Percentiles rank a stretch among this genome's conserved stretches.
Evolutionary conservation across 2,113 vertebrate genomes (phyloP).

Genomic region (Zosterops pallidus): DNA sequence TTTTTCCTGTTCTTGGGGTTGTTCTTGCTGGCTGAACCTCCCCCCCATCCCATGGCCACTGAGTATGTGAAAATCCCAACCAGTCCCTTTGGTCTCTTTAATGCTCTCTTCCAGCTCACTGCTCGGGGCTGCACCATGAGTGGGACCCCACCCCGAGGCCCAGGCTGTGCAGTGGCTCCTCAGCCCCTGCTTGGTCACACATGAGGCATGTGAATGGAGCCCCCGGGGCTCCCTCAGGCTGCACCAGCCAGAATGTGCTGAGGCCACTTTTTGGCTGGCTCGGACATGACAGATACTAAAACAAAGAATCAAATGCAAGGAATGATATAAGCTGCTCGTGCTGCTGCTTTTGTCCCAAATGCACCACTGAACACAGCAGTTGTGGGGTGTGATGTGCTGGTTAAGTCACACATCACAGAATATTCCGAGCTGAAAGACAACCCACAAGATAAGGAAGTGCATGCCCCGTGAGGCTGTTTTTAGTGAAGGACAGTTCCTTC

Average conservation of each 20-base stretch:
- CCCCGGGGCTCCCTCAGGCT: not conserved
- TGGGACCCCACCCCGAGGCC: slow-evolving; percentile 36
- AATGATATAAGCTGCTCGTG: not conserved
- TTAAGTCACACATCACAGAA: not conserved
- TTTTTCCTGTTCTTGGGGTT: not conserved
- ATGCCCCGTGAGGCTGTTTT: not conserved
- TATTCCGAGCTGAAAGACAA: not conserved
- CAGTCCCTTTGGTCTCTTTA: not conserved
- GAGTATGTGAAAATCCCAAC: not conserved
- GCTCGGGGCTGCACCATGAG: not conserved
- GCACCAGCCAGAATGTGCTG: not conserved
- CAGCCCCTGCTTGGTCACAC: slow-evolving; percentile 31
- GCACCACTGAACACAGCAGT: not conserved
- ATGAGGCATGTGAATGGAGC: slow-evolving; percentile 24
- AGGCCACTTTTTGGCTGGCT: slow-evolving; percentile 36
- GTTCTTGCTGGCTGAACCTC: not conserved
- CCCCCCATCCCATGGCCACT: not conserved
- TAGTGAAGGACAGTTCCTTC: not conserved
- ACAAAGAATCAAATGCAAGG: not conserved
- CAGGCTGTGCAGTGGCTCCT: slow-evolving; percentile 15
- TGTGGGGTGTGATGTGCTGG: not conserved
- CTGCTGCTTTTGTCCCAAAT: not conserved
- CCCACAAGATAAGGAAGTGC: not conserved
- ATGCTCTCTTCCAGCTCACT: not conserved
- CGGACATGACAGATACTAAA: not conserved